Evolutionary conservation across 2,888 invertebrate genomes (phyloP), one percentile per base, ranked within the genome.

Genomic region (Drosophila koepferae): DNA sequence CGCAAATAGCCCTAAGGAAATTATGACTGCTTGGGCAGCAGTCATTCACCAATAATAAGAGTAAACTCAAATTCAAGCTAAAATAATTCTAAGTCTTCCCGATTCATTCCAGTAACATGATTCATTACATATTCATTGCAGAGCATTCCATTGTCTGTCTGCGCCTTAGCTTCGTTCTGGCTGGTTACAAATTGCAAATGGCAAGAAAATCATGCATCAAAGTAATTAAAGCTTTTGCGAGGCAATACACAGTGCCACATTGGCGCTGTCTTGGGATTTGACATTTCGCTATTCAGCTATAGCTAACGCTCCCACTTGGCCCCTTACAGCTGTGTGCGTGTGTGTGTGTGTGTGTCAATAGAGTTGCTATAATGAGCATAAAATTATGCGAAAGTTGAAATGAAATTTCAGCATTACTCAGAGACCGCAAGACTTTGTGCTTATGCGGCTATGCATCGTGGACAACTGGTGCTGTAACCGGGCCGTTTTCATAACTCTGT

Each of bases 371-470:
- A 86, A 86, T 86, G 78, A 82, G 81, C 82, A 88, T 72, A 78
- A 86, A 81, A 88, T 88, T 86, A 86, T 86, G 82, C 89, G 86
- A 84, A 86, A 88, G 86, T 86, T 84, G 62, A 86, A 86, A 84
- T 88, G 78, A 86, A 88, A 88, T 86, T 86, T 78, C 64, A 31
- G 67, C 70, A 77, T 80, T 86, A 78, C 81, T 85, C 85, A 74
- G 70, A 74, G 68, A 71, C 72, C 75, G 71, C 84, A 67, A 69
- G 77, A 83, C 79, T 74, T 79, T 71, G 75, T 62, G 61, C 71
- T 74, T 71, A 51, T 59, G 38, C 54, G 56, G 71, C 58, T 28
- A 49, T 43, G 68, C 38, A 28, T 54, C 67, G 36, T 38, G 67
- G 66, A n/a, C 53, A 54, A 48, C 59, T 38, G 28, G 28, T 28